Conservation (phyloP, 1,140 invertebrate genomes). For the Bombus fervidus region DNA sequence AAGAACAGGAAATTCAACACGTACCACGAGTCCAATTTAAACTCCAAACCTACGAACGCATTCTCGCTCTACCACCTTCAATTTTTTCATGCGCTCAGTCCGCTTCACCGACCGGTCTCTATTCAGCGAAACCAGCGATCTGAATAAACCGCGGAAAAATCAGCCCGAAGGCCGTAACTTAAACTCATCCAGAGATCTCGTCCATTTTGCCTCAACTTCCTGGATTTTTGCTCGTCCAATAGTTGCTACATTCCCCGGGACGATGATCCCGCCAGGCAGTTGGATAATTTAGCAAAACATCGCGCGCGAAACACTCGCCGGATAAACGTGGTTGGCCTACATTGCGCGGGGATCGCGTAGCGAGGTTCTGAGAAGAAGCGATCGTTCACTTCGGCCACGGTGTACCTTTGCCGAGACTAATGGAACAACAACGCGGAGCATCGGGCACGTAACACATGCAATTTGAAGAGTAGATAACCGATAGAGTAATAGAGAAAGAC, state of each 20-base stretch:
- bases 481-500: background rate
- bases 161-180: background rate
- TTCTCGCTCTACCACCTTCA: background rate
- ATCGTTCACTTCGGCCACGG: conserved; percentile 14
- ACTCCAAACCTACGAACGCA: background rate
- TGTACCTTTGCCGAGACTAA: conserved; percentile 40
- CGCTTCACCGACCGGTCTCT: too few species aligned
- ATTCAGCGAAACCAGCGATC: background rate
- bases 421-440: conserved; percentile 32
- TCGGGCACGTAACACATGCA: conserved; percentile 38
- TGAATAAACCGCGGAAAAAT: background rate
- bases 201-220: background rate
- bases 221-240: background rate
- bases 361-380: conserved; percentile 30
- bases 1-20: background rate
- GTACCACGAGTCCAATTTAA: background rate
- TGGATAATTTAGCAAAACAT: conserved; percentile 43
- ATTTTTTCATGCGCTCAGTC: background rate
- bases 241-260: conserved; percentile 1
- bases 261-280: conserved; percentile 6
- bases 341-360: conserved; percentile 22
- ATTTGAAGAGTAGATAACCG: conserved; percentile 32
- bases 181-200: background rate
- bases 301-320: conserved; percentile 3
- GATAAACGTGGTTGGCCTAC: conserved; percentile 46